These are phyloP conservation scores for Mayetiola destructor DNA, from an alignment of 2,888 invertebrate genomes.

Conservation along the genomic window DNA sequence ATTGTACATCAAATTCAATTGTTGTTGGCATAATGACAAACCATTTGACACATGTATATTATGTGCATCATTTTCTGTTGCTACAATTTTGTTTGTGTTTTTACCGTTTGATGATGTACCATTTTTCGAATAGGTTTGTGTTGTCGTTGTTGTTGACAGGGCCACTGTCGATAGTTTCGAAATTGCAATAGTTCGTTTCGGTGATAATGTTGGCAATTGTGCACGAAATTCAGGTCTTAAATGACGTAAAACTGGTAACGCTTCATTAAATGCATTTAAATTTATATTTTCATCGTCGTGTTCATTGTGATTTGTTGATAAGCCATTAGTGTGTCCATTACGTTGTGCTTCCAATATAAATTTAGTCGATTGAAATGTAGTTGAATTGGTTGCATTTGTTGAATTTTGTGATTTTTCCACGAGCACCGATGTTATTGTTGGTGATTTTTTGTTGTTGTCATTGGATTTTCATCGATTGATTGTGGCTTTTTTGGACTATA, in stretches of 20 bases:
- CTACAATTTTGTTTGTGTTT: neutral
- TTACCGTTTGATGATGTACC: neutral
- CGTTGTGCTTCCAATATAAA: neutral
- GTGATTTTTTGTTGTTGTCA: neutral
- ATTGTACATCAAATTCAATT: too few species aligned
- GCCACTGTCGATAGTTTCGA: neutral
- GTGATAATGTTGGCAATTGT: slow-evolving; percentile 50
- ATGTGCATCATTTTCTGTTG: neutral
- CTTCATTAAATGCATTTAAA: slow-evolving; percentile 21
- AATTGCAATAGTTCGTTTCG: slow-evolving; percentile 31
- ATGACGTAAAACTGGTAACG: slow-evolving; percentile 66
- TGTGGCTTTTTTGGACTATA: slow-evolving; percentile 46
- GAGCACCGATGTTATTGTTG: neutral
- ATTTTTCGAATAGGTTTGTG: neutral
- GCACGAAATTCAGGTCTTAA: slow-evolving; percentile 74
- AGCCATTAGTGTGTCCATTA: neutral
- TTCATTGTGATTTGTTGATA: neutral
- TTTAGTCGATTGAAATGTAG: neutral
- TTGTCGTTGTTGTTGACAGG: neutral
- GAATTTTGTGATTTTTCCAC: slow-evolving; percentile 14
- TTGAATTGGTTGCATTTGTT: neutral
- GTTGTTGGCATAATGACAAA: neutral
- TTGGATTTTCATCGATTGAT: slow-evolving; percentile 23
- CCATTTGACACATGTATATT: neutral
- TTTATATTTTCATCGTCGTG: slow-evolving; percentile 19